phyloP scores from a whole-genome alignment of 2,888 invertebrate genomes.

The Drosophila pseudotakahashii region DNA sequence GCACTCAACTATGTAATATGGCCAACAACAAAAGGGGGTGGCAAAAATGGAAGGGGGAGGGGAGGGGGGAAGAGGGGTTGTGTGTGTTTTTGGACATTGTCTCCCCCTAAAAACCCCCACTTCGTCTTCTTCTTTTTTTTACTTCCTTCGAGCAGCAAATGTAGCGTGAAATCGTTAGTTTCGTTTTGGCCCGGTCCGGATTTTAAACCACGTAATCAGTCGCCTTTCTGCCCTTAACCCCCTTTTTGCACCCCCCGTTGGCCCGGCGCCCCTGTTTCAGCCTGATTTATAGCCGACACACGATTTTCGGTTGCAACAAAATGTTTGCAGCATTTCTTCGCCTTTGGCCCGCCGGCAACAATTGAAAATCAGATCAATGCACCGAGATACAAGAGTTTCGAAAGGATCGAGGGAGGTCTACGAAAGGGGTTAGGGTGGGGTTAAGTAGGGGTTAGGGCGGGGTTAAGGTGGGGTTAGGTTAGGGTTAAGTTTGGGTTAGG shows the following conservation, averaged over 20 bases:
- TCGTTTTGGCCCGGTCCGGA: conserved; percentile 55
- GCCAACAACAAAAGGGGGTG: conserved; percentile 37
- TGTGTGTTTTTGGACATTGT: conserved; percentile 48
- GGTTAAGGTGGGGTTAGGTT: background rate
- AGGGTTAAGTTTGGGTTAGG: no score
- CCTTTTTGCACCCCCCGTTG: background rate
- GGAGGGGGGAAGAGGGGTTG: no score
- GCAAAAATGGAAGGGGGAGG: background rate
- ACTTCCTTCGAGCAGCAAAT: conserved; percentile 72
- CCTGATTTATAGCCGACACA: conserved; percentile 64
- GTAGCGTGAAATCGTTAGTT: conserved; percentile 76
- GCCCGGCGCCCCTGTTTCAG: background rate
- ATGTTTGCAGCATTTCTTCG: conserved; percentile 22
- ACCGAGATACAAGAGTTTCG: conserved; percentile 14
- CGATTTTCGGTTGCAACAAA: conserved; percentile 46
- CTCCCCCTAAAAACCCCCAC: conserved; percentile 1
- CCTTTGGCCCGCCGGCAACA: conserved; percentile 10
- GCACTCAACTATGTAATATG: conserved; percentile 80
- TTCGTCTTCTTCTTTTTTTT: background rate
- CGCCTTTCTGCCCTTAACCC: conserved; percentile 38
- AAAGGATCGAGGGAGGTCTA: conserved; percentile 2
- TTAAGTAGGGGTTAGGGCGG: no score
- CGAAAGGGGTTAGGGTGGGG: background rate
- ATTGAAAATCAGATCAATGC: conserved; percentile 36
- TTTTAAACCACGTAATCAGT: conserved; percentile 61